Conservation (phyloP, 2,888 invertebrate genomes). For the Ramazzottius varieornatus region DNA sequence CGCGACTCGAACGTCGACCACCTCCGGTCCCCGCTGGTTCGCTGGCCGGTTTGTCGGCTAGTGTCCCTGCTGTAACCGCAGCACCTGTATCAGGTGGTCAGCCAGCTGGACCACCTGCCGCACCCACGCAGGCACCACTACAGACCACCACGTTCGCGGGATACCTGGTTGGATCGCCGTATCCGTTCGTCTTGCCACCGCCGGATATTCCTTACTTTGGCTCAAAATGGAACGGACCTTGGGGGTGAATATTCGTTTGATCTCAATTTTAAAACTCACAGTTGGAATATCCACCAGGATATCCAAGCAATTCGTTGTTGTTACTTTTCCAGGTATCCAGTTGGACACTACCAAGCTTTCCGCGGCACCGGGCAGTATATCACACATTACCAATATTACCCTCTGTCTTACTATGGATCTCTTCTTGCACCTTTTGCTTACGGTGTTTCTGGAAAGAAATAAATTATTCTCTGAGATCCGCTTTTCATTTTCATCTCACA, state of each 20-base stretch:
- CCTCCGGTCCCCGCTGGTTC: too few species aligned
- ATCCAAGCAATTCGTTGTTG: background rate
- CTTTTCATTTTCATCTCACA: too few species aligned
- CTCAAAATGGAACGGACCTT: background rate
- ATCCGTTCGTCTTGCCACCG: background rate
- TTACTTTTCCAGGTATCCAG: background rate
- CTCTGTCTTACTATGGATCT: background rate
- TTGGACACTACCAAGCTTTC: background rate
- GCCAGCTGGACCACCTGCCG: background rate
- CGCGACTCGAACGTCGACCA: too few species aligned
- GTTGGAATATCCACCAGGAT: too few species aligned
- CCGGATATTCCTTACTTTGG: background rate
- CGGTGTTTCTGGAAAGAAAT: background rate
- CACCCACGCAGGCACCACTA: background rate
- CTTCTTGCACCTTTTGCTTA: slow-evolving; percentile 1
- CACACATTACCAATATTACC: background rate
- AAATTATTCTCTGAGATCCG: too few species aligned
- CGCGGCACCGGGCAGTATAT: background rate
- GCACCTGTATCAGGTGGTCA: background rate
- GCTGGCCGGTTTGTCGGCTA: too few species aligned
- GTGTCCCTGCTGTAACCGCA: background rate
- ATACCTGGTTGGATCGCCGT: background rate
- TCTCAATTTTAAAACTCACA: background rate
- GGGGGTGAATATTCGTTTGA: background rate
- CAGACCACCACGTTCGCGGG: background rate